Conservation (phyloP, 2,888 invertebrate genomes). For the Drymonia ruficornis region DNA sequence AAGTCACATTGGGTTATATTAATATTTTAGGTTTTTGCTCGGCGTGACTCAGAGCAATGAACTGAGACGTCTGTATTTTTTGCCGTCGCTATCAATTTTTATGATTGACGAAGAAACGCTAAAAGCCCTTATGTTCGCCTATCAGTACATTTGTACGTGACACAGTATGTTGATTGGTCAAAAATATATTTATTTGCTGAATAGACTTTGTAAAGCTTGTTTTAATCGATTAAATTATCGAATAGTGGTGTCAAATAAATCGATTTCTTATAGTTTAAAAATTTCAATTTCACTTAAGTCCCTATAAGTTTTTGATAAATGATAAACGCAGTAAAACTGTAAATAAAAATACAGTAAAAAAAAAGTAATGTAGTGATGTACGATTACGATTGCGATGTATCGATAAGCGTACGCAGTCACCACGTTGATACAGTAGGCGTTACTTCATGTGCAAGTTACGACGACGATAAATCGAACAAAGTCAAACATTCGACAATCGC, state of each 20-base stretch:
- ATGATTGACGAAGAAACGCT: constrained; percentile 37
- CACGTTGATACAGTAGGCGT: constrained; percentile 65
- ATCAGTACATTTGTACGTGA: constrained; percentile 23
- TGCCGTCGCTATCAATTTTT: constrained; percentile 28
- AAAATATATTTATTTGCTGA: background rate
- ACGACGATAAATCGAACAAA: constrained; percentile 72
- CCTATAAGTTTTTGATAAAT: too few species aligned
- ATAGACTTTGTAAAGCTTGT: background rate
- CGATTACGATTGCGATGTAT: constrained; percentile 38
- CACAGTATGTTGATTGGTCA: constrained; percentile 20
- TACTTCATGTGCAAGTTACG: constrained; percentile 61
- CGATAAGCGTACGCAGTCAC: constrained; percentile 69
- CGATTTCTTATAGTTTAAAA: too few species aligned
- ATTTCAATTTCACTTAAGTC: too few species aligned
- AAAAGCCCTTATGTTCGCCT: constrained; percentile 35
- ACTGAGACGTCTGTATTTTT: constrained; percentile 30
- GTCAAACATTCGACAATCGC: constrained; percentile 69
- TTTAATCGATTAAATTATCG: too few species aligned
- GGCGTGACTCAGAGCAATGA: constrained; percentile 25
- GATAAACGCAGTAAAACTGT: too few species aligned
- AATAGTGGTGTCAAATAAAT: too few species aligned
- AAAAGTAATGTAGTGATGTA: background rate
- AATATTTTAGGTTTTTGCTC: constrained; percentile 39
- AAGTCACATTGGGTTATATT: constrained; percentile 35
- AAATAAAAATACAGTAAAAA: background rate